Conservation (phyloP, 2,113 vertebrate genomes). For the Gulo gulo region DNA sequence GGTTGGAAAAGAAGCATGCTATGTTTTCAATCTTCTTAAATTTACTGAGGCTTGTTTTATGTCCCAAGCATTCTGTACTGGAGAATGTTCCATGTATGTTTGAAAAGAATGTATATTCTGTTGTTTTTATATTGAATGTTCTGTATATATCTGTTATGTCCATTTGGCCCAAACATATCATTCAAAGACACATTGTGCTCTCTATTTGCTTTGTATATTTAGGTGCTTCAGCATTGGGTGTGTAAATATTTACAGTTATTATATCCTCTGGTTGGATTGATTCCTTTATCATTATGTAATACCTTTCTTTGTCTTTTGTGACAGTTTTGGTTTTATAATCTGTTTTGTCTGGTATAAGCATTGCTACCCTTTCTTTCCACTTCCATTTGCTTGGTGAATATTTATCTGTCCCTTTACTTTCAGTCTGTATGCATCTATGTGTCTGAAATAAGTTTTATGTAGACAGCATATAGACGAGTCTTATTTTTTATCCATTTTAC, state of each 20-base stretch:
- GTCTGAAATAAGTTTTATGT: neutral
- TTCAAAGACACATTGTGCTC: neutral
- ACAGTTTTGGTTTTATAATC: neutral
- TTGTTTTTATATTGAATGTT: neutral
- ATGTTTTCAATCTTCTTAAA: neutral
- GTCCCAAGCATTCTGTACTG: neutral
- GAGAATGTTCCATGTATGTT: neutral
- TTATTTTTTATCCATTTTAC: neutral
- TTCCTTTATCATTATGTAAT: neutral
- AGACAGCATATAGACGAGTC: neutral
- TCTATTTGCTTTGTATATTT: neutral
- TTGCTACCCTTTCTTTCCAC: neutral
- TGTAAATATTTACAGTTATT: neutral
- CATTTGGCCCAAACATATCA: neutral
- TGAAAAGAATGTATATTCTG: neutral
- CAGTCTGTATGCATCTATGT: neutral
- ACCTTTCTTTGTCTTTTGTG: neutral
- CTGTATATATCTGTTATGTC: neutral
- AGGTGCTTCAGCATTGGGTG: neutral
- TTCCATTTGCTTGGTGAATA: neutral
- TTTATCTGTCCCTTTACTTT: neutral
- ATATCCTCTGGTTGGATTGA: neutral
- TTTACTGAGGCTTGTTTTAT: neutral
- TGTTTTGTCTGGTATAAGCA: neutral
- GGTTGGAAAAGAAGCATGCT: neutral